These are phyloP conservation scores for Microctenopoma steveboyesi DNA, from an alignment of 2,797 vertebrate species.

Conservation along the genomic window DNA sequence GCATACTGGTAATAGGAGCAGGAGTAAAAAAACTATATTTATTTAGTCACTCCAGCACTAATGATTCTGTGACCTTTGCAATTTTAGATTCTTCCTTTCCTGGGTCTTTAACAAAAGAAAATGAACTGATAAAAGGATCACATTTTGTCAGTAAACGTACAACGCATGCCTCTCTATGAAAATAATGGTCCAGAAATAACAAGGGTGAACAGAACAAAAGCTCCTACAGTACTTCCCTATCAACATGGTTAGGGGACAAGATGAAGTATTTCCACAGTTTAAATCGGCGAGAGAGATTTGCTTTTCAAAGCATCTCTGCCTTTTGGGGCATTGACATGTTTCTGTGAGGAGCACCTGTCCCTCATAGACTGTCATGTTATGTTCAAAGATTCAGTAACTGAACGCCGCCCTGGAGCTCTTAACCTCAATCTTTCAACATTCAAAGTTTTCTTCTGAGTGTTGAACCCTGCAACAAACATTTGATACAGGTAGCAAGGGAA, in stretches of 20 bases:
- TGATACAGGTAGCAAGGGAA: slow-evolving; percentile 55
- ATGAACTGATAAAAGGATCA: neutral
- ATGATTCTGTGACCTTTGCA: slow-evolving; percentile 4
- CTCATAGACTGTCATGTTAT: slow-evolving; percentile 46
- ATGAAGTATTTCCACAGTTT: slow-evolving; percentile 32
- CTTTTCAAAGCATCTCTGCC: slow-evolving; percentile 54
- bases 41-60: neutral
- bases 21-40: neutral
- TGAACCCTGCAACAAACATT: slow-evolving; percentile 54
- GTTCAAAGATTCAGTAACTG: slow-evolving; percentile 63
- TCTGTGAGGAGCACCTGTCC: slow-evolving; percentile 65
- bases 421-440: slow-evolving; percentile 82
- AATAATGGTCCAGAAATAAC: slow-evolving; percentile 29
- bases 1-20: neutral
- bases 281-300: slow-evolving; percentile 55
- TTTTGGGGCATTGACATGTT: slow-evolving; percentile 49
- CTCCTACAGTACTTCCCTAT: slow-evolving; percentile 35
- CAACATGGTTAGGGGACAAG: slow-evolving; percentile 30
- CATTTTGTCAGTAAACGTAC: slow-evolving; percentile 17
- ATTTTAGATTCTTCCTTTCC: neutral
- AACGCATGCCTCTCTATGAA: slow-evolving; percentile 3
- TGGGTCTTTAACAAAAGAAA: slow-evolving; percentile 7
- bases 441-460: slow-evolving; percentile 60
- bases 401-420: slow-evolving; percentile 67
- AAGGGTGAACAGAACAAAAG: slow-evolving; percentile 29